These are phyloP conservation scores for Vanessa tameamea DNA, from an alignment of 1,140 invertebrate species.

Conservation along the genomic window DNA sequence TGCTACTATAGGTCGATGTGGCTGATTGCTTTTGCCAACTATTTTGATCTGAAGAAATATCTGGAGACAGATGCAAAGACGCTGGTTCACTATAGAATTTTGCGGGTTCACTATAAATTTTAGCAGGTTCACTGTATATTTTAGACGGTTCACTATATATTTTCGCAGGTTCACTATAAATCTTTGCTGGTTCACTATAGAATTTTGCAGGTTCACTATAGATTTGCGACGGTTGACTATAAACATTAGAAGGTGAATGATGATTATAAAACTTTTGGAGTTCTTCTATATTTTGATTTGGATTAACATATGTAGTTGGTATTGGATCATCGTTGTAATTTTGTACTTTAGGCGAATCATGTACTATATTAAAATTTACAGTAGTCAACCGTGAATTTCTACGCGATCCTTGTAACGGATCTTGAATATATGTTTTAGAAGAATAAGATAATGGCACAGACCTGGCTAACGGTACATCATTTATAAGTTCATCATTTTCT, in stretches of 20 bases:
- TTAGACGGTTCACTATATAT: conserved; percentile 84
- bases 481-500: conserved; percentile 49
- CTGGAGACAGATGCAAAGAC: conserved; percentile 73
- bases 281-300: conserved; percentile 78
- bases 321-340: conserved; percentile 79
- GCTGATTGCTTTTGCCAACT: conserved; percentile 49
- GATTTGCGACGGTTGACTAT: conserved; percentile 84
- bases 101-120: conserved; percentile 84
- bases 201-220: conserved; percentile 84
- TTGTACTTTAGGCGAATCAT: conserved; percentile 66
- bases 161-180: conserved; percentile 85
- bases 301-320: conserved; percentile 36
- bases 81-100: conserved; percentile 84
- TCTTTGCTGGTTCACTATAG: conserved; percentile 83
- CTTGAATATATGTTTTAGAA: conserved; percentile 59
- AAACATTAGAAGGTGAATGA: conserved; percentile 82
- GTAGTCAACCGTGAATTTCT: conserved; percentile 61
- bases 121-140: conserved; percentile 83
- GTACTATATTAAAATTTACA: conserved; percentile 71
- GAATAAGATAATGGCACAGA: conserved; percentile 57
- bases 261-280: conserved; percentile 82
- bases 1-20: conserved; percentile 38
- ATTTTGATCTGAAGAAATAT: conserved; percentile 63
- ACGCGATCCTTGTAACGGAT: conserved; percentile 48
- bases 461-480: conserved; percentile 58